phyloP scores from a whole-genome alignment of 2,888 invertebrate species.

The Polyommatus iphigenia region DNA sequence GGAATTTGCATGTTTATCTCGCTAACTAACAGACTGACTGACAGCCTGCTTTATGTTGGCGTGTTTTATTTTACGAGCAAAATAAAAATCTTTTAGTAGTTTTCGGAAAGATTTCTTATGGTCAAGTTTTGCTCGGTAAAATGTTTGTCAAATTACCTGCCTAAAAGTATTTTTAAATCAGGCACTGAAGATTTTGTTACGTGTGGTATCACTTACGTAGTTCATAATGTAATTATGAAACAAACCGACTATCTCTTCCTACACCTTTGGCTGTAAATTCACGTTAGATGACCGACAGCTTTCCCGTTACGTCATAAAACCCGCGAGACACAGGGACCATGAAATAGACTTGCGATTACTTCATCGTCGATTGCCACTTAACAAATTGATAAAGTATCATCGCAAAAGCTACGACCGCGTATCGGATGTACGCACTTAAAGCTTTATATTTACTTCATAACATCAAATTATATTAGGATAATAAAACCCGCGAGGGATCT shows the following conservation, averaged over 20 bases:
- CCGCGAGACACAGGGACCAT: neutral
- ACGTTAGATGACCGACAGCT: neutral
- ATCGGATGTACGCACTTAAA: neutral
- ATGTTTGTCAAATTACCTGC: neutral
- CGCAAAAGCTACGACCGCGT: neutral
- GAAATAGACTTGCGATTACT: neutral
- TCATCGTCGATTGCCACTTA: neutral
- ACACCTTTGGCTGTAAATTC: neutral
- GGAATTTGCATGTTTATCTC: constrained; percentile 42
- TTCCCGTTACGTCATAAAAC: neutral
- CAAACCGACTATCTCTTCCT: neutral
- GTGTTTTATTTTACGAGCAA: neutral
- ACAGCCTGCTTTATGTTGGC: constrained; percentile 31
- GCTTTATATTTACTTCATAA: neutral
- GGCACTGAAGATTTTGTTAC: no score
- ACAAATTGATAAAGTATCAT: neutral
- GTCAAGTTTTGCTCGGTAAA: neutral
- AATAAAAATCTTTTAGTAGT: neutral
- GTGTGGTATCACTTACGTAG: no score
- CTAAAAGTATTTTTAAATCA: no score
- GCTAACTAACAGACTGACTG: constrained; percentile 41
- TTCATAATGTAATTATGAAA: neutral
- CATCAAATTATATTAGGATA: constrained; percentile 27
- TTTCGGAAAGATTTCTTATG: neutral
- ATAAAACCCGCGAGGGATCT: constrained; percentile 12